phyloP scores from a whole-genome alignment of 2,113 vertebrate genomes.

The Ceratotherium simum region DNA sequence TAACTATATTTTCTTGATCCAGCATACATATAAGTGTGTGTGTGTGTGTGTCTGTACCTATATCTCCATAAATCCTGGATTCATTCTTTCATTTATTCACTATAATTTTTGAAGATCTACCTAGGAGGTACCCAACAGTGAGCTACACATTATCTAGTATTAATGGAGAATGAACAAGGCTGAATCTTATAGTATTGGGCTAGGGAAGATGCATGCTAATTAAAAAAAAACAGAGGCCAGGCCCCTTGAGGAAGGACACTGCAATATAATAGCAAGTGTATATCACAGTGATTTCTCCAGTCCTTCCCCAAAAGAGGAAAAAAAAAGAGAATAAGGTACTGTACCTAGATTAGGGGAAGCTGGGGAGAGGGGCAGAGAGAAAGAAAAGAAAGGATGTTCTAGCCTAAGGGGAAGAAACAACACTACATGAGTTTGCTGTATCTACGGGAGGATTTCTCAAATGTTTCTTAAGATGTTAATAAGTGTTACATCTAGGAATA shows the following conservation, averaged over 20 bases:
- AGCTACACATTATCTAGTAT: not conserved
- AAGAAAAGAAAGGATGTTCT: not conserved
- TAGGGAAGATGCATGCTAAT: not conserved
- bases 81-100: not conserved
- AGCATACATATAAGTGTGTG: not conserved
- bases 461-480: not conserved
- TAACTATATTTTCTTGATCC: not conserved
- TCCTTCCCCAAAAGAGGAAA: not conserved
- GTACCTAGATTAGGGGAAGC: not conserved
- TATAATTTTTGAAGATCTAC: not conserved
- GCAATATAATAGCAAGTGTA: not conserved
- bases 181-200: not conserved
- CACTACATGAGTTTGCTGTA: accelerated
- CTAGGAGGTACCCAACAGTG: not conserved
- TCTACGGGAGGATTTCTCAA: not conserved
- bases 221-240: not conserved
- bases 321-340: not conserved
- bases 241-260: not conserved
- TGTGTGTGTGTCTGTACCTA: not conserved
- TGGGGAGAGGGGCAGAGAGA: not conserved
- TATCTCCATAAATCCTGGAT: not conserved
- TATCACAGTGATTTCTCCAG: not conserved
- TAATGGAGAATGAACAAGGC: not conserved
- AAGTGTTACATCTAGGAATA: not conserved
- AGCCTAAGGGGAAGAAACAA: not conserved